Evolutionary conservation across 1,140 invertebrate species (phyloP).

Genomic region (Chymomyza costata): DNA sequence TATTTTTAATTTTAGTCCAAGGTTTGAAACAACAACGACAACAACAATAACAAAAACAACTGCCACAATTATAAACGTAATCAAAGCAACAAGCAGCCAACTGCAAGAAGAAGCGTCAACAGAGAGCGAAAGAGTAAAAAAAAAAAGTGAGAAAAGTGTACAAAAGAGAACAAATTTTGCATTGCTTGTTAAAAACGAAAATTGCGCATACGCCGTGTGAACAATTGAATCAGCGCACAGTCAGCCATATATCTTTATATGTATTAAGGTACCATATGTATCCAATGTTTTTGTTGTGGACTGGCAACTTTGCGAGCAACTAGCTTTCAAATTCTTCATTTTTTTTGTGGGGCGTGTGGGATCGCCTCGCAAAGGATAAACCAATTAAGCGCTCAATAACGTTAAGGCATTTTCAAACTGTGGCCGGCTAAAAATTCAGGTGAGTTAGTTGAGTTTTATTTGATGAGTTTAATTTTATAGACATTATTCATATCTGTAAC

Average conservation of each 20-base stretch:
- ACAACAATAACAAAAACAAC: conserved; percentile 10
- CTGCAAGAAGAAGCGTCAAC: conserved; percentile 31
- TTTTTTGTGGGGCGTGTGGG: no score
- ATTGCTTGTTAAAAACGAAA: conserved; percentile 42
- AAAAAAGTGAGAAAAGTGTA: no score
- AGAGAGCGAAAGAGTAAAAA: conserved; percentile 1
- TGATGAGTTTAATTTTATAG: no score
- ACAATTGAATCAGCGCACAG: conserved; percentile 21
- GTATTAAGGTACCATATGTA: no score
- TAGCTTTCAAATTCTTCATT: no score
- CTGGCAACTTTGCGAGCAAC: no score
- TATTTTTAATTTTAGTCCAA: conserved; percentile 74
- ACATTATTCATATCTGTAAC: no score
- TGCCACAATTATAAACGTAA: conserved; percentile 50
- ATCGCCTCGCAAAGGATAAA: no score
- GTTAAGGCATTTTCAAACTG: conserved; percentile 41
- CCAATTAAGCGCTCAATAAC: no score
- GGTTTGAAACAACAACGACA: conserved; percentile 63
- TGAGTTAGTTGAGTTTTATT: no score
- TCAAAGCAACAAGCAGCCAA: conserved; percentile 53
- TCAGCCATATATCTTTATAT: conserved; percentile 5
- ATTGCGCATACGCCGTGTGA: conserved; percentile 64
- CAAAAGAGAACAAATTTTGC: conserved; percentile 1
- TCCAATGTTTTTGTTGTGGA: no score
- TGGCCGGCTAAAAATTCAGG: conserved; percentile 56